Base-by-base conservation (phyloP, 1,140 invertebrate genomes). In the Coelopa frigida region DNA sequence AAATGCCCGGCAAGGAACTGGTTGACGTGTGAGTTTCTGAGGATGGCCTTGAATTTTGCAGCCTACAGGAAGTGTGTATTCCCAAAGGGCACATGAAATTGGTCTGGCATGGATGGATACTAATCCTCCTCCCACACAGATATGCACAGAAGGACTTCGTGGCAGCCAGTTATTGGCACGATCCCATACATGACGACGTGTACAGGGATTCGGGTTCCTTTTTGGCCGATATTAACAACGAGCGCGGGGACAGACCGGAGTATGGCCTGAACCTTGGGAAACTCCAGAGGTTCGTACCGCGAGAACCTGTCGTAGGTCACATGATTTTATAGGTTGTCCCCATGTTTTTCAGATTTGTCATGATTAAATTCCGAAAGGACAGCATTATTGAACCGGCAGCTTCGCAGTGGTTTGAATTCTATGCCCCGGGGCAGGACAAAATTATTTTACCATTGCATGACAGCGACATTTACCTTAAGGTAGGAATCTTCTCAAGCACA, bases 141-240 rank as follows among this genome's bases (percentile, higher is more conserved):
- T 82, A 78, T 75, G 73, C 89, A 3, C 89, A 93, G 70, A 66
- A 81, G 24, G 70, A 70, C 8, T 69, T 97, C 10, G 87, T 95
- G 1, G 94, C 96, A 77, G 94, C 94, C 1, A 86, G 97, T 50
- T 99, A 96, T 69, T 99, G 97, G 96, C 95, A 99, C 65, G 92
- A 98, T 78, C 94, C 96, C 0, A 62, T 92, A 2, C 75, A 92
- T 58, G 85, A 92, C 69, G 74, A 81, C 4, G 71, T 74, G 24
- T 98, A 99, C 68, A 79, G 75, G 48, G 61, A 78, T 5, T 77
- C 80, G 24, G 97, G 89, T 69, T 75, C 86, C 18, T 99, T 99
- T 64, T 69, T 99, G 5, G 81, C 94, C 0, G 94, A 99, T 52
- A 95, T 99, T 29, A 99, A 99, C 72, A 97, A 98, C 68, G 96